Conservation (phyloP, 2,888 invertebrate species). For the Eutolmus rufibarbis region DNA sequence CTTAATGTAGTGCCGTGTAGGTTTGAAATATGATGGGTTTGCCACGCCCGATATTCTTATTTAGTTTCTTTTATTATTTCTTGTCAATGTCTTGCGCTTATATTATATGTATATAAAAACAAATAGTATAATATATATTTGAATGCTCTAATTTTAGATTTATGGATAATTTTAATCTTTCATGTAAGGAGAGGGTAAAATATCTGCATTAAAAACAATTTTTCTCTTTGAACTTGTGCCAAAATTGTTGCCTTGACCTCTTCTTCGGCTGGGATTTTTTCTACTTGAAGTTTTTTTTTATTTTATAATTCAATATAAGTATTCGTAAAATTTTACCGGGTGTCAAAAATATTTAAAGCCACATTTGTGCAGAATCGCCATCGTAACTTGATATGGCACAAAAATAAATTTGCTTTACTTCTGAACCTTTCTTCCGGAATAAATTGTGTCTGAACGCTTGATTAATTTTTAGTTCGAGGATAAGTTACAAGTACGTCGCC, state of each 20-base stretch:
- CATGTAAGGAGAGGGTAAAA: not conserved
- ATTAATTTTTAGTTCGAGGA: too few species aligned
- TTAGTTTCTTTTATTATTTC: not conserved
- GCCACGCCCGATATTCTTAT: too few species aligned
- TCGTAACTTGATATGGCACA: not conserved
- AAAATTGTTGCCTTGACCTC: not conserved
- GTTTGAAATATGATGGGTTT: not conserved
- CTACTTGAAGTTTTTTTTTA: too few species aligned
- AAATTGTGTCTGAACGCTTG: too few species aligned
- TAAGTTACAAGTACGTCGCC: too few species aligned
- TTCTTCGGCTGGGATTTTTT: not conserved
- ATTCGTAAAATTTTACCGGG: not conserved
- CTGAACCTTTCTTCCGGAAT: not conserved
- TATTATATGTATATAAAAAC: too few species aligned
- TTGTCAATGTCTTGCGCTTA: not conserved
- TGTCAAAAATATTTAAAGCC: too few species aligned
- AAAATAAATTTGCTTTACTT: not conserved
- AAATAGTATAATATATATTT: not conserved
- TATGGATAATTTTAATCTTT: not conserved
- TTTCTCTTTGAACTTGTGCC: not conserved
- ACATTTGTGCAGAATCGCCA: too few species aligned
- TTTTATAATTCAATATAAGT: too few species aligned
- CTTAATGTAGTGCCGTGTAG: not conserved
- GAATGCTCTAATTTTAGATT: not conserved
- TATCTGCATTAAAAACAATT: too few species aligned